Evolutionary conservation across 1,140 invertebrate genomes (phyloP).

Genomic region (Bombus confusus): DNA sequence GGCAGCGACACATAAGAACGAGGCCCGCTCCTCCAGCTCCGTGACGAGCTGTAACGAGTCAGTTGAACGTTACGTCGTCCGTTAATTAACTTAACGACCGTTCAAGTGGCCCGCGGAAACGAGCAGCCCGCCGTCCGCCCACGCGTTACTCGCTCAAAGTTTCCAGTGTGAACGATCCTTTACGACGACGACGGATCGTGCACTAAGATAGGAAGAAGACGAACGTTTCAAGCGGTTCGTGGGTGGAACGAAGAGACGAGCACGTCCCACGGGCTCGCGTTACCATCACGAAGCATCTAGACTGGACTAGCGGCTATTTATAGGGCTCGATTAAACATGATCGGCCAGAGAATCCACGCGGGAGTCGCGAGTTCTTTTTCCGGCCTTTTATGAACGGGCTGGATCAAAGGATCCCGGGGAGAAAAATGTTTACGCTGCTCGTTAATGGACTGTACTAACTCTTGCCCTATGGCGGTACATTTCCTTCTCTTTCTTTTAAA

Average conservation of each 20-base stretch:
- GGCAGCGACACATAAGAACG: not conserved
- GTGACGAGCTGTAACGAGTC: conserved; percentile 3
- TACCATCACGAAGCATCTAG: conserved; percentile 58
- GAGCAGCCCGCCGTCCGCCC: conserved; percentile 55
- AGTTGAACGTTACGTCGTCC: conserved; percentile 69
- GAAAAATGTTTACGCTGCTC: conserved; percentile 27
- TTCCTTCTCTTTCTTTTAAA: not conserved
- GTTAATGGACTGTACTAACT: conserved; percentile 11
- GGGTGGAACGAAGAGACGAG: conserved; percentile 19
- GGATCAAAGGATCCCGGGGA: not conserved
- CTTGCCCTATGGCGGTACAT: not conserved
- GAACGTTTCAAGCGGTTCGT: not conserved
- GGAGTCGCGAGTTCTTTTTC: conserved; percentile 49
- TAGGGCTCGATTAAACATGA: conserved; percentile 70
- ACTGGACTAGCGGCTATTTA: conserved; percentile 68
- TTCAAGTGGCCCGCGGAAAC: conserved; percentile 73
- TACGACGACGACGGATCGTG: conserved; percentile 1
- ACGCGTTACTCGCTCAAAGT: conserved; percentile 15
- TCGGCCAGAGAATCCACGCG: conserved; percentile 65
- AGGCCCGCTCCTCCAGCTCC: not conserved
- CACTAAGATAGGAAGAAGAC: not conserved
- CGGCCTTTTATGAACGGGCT: conserved; percentile 27
- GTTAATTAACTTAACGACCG: conserved; percentile 79
- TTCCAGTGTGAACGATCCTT: conserved; percentile 34
- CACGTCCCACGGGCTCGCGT: conserved; percentile 69